phyloP scores from a whole-genome alignment of 1,140 invertebrate species.

The Hermetia illucens region DNA sequence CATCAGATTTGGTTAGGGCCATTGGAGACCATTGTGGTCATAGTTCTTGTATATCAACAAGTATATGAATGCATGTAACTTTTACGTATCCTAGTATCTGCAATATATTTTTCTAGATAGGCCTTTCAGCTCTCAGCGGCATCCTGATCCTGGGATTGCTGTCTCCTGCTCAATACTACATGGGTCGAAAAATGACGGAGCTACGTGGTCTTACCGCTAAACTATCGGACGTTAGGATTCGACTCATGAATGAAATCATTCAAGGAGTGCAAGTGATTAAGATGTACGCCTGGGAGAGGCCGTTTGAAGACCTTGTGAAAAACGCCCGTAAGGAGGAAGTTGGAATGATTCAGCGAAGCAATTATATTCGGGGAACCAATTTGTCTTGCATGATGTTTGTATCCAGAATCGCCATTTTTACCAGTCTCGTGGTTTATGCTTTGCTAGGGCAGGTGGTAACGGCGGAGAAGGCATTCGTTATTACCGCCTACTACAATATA shows the following conservation, averaged over 20 bases:
- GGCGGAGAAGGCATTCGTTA: no score
- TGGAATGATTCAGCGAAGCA: slow-evolving; percentile 26
- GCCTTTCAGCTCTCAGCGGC: slow-evolving; percentile 52
- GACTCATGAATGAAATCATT: slow-evolving; percentile 69
- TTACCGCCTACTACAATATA: slow-evolving; percentile 18
- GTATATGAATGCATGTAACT: no score
- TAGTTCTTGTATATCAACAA: slow-evolving; percentile 56
- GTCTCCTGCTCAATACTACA: slow-evolving; percentile 62
- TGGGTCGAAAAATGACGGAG: slow-evolving; percentile 47
- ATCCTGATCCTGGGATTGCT: slow-evolving; percentile 54
- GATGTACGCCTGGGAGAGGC: slow-evolving; percentile 60
- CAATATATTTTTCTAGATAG: no score
- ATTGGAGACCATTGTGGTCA: slow-evolving; percentile 52
- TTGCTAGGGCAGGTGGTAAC: slow-evolving; percentile 1
- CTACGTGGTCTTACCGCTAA: slow-evolving; percentile 28
- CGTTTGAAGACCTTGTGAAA: slow-evolving; percentile 40
- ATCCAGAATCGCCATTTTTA: not conserved
- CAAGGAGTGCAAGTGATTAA: slow-evolving; percentile 65
- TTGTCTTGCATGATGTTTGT: not conserved
- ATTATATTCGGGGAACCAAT: not conserved
- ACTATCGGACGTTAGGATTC: slow-evolving; percentile 57
- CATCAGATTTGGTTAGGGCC: slow-evolving; percentile 65
- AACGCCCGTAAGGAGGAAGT: slow-evolving; percentile 28
- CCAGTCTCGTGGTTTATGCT: not conserved
- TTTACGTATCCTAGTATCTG: no score